Base-by-base conservation (phyloP, 2,113 vertebrate species). In the Romanogobio albipinnatus region DNA sequence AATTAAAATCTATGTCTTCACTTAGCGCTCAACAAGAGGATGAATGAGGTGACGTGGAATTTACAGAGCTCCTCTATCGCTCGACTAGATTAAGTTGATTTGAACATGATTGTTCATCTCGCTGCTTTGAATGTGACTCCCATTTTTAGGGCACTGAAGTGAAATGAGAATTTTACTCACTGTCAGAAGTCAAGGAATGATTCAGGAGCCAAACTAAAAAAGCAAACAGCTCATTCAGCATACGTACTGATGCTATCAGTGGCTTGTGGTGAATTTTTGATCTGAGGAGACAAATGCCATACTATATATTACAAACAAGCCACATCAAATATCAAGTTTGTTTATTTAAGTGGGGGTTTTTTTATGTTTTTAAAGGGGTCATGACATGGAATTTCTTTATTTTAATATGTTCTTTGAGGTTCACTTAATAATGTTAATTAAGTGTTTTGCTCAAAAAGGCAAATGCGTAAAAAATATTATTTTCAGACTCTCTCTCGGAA, bases 41-140 rank as follows among this genome's bases (percentile, higher is more conserved):
- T 61, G 61, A 68, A 61, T 59, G 77, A 36, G 71, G 78, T 70
- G 33, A 33, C 24, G 53, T 66, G 17, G n/a, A 58, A 53, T 53
- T 74, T 47, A 79, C 61, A 59, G 47, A 24, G 62, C 59, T 77
- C 8, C 29, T 45, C 59, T 56, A 22, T 61, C 10, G 33, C 64
- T 8, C 9, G 26, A 59, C 19, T 51, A 24, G 51, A 76, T 87
- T 81, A 59, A 59, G 36, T 26, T 70, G 64, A 76, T 78, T 78
- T 51, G 64, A 64, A 80, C 66, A 66, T 53, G n/a, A 85, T 88
- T 79, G 82, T 49, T 68, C 51, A 77, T 78, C 79, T 78, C 74
- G 0, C 53, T 13, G 75, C 26, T 74, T 78, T 51, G n/a, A 36
- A 83, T 70, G 62, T 24, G 36, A 76, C 29, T 64, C 49, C 15